Evolutionary conservation across 1,140 invertebrate species (phyloP).

Genomic region (Aricia agestis): DNA sequence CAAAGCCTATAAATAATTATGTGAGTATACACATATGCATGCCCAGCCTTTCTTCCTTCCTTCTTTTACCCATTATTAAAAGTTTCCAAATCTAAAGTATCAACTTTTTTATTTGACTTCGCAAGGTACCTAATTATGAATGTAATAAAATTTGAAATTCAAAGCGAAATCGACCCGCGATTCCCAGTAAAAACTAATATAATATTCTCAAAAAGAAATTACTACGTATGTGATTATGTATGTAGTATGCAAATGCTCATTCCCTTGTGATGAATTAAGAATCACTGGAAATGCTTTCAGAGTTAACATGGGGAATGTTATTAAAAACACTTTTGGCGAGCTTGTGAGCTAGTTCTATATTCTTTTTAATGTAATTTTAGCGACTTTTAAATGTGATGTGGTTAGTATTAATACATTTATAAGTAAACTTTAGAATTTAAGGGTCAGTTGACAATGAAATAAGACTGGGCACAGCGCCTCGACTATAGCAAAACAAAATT

Average conservation of each 20-base stretch:
- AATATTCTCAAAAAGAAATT: constrained; percentile 7
- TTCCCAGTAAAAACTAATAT: neutral
- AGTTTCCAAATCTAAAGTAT: no score
- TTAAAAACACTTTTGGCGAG: neutral
- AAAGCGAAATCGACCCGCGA: neutral
- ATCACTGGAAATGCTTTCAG: constrained; percentile 3
- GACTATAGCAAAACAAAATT: no score
- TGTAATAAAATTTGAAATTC: neutral
- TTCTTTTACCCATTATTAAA: no score
- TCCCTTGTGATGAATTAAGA: constrained; percentile 12
- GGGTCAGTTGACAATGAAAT: no score
- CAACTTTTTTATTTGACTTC: no score
- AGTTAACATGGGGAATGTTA: neutral
- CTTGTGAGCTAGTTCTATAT: neutral
- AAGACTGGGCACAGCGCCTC: no score
- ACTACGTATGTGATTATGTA: neutral
- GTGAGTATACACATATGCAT: no score
- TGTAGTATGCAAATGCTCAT: neutral
- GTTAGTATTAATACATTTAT: no score
- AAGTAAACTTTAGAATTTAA: neutral
- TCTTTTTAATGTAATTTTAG: neutral
- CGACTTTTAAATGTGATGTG: neutral
- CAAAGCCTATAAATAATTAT: no score
- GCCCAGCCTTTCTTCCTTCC: no score
- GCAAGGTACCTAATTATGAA: no score